Conservation (phyloP, 2,113 vertebrate genomes). For the Nesoenas mayeri region DNA sequence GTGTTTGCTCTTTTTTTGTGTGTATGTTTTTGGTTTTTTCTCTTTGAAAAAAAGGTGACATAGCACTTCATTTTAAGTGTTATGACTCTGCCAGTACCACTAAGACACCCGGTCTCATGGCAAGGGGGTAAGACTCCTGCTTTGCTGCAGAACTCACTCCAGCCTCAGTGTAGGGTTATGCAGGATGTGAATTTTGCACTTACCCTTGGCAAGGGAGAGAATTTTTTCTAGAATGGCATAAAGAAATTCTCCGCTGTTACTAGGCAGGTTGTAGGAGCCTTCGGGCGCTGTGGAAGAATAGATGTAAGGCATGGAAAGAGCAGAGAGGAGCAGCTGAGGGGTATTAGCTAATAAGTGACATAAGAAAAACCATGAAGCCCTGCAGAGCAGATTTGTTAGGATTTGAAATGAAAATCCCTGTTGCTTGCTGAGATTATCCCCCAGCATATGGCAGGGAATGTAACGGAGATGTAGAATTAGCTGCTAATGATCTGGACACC, state of each 20-base stretch:
- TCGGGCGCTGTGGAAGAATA: background rate
- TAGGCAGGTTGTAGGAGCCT: background rate
- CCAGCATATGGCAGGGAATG: constrained; percentile 41
- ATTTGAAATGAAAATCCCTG: constrained; percentile 60
- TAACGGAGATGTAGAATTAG: constrained; percentile 39
- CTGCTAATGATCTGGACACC: constrained; percentile 45
- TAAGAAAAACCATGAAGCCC: background rate
- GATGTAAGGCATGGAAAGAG: background rate
- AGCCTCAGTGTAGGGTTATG: background rate
- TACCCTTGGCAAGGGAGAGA: background rate
- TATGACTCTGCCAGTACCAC: background rate
- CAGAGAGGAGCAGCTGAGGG: background rate
- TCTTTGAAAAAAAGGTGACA: no score
- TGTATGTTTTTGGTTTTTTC: no score
- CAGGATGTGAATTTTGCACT: background rate
- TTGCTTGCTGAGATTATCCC: constrained; percentile 44
- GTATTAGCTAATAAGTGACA: background rate
- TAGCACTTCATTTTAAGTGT: background rate
- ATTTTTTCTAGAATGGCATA: background rate
- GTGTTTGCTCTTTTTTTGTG: no score
- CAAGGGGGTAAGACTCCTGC: background rate
- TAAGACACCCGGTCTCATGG: background rate
- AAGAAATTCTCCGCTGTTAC: background rate
- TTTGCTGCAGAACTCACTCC: background rate
- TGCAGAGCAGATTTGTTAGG: constrained; percentile 52